A percentile compares a stretch with the other conserved stretches of the same genome.
phyloP scores from a whole-genome alignment of 2,888 invertebrate species.

The Drosophila meridiana region DNA sequence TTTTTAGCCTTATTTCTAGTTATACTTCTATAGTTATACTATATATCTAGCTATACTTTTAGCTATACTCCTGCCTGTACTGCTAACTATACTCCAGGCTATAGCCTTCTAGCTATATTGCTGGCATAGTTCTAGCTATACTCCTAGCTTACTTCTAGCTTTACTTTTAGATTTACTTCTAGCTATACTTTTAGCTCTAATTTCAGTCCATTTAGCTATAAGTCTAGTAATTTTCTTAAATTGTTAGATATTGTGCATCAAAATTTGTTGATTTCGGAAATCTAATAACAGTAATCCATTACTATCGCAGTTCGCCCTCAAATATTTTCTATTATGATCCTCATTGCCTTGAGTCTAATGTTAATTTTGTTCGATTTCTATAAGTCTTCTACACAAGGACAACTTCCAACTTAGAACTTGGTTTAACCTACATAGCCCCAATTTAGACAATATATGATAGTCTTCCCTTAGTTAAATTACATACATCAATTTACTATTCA shows the following conservation, averaged over 20 bases:
- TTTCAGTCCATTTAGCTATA: too few relatives aligned
- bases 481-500: background rate
- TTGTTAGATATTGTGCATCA: too few relatives aligned
- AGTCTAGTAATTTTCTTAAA: too few relatives aligned
- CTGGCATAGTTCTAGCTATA: background rate
- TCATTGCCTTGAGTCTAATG: too few relatives aligned
- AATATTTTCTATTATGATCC: too few relatives aligned
- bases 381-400: too few relatives aligned
- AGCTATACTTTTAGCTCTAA: background rate
- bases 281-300: too few relatives aligned
- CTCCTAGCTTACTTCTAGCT: background rate
- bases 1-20: too few relatives aligned
- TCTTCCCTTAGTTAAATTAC: background rate
- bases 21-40: background rate
- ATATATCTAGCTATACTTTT: background rate
- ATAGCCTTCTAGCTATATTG: background rate
- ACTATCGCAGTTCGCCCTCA: too few relatives aligned
- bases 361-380: too few relatives aligned
- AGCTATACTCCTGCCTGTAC: background rate
- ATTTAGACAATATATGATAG: background rate
- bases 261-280: too few relatives aligned
- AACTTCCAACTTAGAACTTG: too few relatives aligned
- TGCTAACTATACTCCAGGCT: background rate
- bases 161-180: background rate
- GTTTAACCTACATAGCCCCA: background rate